Evolutionary conservation across 2,113 vertebrate genomes (phyloP).

Genomic region (Lagopus leucura): DNA sequence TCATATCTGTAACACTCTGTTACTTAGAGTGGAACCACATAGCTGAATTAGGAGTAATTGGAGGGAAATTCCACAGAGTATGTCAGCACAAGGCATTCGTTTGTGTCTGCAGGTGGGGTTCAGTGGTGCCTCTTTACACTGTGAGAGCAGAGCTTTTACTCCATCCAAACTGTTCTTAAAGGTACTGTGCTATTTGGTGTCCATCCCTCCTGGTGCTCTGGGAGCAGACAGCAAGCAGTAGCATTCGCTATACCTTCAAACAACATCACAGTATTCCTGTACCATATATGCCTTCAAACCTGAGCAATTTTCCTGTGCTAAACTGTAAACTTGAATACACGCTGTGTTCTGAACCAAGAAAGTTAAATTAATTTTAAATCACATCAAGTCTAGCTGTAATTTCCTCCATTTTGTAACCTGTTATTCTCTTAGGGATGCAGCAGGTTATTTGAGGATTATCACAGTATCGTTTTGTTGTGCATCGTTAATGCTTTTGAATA

Average conservation of each 20-base stretch:
- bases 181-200: neutral
- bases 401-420: neutral
- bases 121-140: accelerated
- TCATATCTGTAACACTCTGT: neutral
- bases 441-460: neutral
- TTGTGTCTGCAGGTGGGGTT: neutral
- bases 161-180: neutral
- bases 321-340: neutral
- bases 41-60: neutral
- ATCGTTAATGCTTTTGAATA: neutral
- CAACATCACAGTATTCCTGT: neutral
- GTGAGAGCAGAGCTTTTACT: neutral
- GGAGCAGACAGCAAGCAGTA: neutral
- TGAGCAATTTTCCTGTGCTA: neutral
- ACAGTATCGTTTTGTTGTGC: neutral
- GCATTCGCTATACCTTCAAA: neutral
- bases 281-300: neutral
- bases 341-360: neutral
- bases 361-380: neutral
- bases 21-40: neutral
- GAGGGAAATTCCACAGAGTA: neutral
- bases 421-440: neutral
- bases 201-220: neutral
- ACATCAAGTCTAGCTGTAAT: neutral
- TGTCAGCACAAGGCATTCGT: neutral